Evolutionary conservation across 1,140 invertebrate genomes (phyloP), one percentile per base, ranked within the genome.

Genomic region (Kradibia gibbosae): DNA sequence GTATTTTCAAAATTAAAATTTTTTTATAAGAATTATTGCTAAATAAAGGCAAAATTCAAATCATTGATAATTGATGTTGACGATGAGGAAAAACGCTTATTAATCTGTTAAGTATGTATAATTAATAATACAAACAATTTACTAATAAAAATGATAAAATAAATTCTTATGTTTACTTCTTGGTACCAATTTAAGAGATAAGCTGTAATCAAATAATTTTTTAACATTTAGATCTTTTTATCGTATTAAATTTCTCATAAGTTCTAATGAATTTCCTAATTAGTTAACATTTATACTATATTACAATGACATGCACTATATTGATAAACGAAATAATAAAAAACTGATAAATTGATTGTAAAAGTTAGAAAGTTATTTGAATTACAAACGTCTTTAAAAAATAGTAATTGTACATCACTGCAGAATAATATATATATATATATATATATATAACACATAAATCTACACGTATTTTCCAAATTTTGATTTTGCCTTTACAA

Each of bases 1-100:
- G 86, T 88, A 88, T 88, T 88, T 87, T 87, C 85, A 81, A 87
- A 83, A 84, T 65, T 86, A 87, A 67, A 62, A 78, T 74, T 72
- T 48, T n/a, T n/a, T 62, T 71, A 55, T 80, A 72, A 79, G 1
- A 42, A 57, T 72, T 34, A 50, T 60, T 25, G n/a, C 67, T 53
- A 53, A 17, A 25, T 15, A 55, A 73, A 20, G 45, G 62, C 11
- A n/a, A n/a, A n/a, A n/a, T n/a, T n/a, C 15, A 67, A 67, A 28
- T 17, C 34, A n/a, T 50, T 53, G 28, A 45, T n/a, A n/a, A 34
- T 42, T 0, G n/a, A 73, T 57, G 50, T 34, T 34, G 28, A 72
- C 42, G 77, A 45, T 70, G 36, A 79, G 13, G 75, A 65, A 80
- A 48, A 80, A 80, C 79, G 79, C 79, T 74, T 80, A 80, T 80